phyloP scores from a whole-genome alignment of 2,113 vertebrate genomes.

The Aphelocoma coerulescens region DNA sequence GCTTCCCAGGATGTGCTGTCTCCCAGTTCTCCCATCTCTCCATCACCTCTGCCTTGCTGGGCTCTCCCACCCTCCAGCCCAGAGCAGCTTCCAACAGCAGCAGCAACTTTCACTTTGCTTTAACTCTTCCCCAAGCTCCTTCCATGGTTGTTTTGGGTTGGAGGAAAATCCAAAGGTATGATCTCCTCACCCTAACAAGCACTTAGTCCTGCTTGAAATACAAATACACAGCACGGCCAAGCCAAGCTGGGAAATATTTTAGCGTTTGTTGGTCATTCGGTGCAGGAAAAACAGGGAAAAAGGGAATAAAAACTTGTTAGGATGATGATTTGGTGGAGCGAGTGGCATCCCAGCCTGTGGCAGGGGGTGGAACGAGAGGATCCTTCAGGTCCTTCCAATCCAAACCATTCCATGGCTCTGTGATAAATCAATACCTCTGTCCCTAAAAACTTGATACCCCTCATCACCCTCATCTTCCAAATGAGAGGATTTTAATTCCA shows the following conservation, averaged over 20 bases:
- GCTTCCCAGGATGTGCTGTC: background rate
- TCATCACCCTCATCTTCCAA: background rate
- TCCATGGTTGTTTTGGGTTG: background rate
- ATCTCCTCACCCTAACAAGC: background rate
- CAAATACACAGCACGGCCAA: background rate
- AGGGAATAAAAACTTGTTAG: background rate
- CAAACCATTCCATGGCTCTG: background rate
- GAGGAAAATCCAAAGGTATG: background rate
- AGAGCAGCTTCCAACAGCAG: background rate
- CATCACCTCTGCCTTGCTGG: background rate
- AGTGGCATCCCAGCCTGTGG: background rate
- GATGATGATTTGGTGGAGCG: background rate
- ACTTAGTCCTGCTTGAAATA: background rate
- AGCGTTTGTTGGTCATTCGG: background rate
- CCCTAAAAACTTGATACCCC: background rate
- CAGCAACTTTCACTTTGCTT: background rate
- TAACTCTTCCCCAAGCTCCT: background rate
- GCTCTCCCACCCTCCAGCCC: background rate
- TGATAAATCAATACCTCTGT: background rate
- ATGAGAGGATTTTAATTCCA: background rate
- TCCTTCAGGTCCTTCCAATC: background rate
- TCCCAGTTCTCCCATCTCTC: constrained; percentile 2
- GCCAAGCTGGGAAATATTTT: background rate
- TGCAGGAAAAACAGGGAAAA: background rate
- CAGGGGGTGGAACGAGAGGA: background rate